Evolutionary conservation across 2,797 vertebrate genomes (phyloP), one percentile per base, ranked within the genome.

Genomic region (Anas flavirostris): DNA sequence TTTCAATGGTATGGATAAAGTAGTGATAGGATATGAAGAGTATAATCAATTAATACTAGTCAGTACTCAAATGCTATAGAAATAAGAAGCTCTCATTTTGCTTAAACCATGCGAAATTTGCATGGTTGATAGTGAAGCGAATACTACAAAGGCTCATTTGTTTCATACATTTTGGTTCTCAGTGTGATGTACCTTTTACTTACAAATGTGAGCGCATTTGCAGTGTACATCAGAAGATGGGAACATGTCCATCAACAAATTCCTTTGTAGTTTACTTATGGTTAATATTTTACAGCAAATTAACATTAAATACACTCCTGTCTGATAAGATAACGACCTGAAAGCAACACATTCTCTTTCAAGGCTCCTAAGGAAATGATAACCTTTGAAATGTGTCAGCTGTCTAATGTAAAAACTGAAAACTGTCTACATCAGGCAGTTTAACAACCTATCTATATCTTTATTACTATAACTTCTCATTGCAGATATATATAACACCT

Each of bases 241-340:
- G 69, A 93, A 44, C 19, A 26, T 0, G 1, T 29, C 55, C 52
- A 39, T 41, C 59, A 76, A 59, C 9, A 39, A 88, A 63, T 35
- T 67, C 37, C 46, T 69, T 10, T 66, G 46, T 35, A 56, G 64
- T 52, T 91, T 73, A 88, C 50, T 72, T 84, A 33, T 2, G 31
- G 94, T 93, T 96, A 95, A 87, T 82, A 64, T 91, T 94, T 91
- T 64, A 96, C 78, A 92, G 56, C 43, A 85, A 72, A 94, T 92
- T 76, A 86, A 73, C 64, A 56, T 39, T 59, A 84, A 89, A 77
- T 77, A 70, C 2, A 35, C 31, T 82, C 22, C 39, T 63, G 14
- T 67, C 11, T 50, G 67, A 50, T 86, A 78, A 78, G 66, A 58
- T 82, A 94, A 55, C 41, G 55, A 89, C 73, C 92, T 77, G 55